Base-by-base conservation (phyloP, 2,888 invertebrate species). In the Brachylomia viminalis region DNA sequence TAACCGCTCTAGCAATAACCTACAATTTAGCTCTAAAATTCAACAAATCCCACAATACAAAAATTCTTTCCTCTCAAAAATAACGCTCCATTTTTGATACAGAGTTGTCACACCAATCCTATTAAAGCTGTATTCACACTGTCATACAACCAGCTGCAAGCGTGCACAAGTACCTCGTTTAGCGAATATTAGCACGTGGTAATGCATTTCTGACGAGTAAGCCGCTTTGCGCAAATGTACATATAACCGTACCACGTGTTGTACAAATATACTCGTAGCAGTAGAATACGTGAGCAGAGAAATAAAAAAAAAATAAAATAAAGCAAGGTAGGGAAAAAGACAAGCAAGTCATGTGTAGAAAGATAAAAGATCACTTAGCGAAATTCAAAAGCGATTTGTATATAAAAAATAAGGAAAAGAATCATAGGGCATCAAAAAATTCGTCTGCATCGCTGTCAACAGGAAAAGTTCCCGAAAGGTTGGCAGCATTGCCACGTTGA, bases 191-290 rank as follows among this genome's bases (percentile, higher is more conserved):
- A 86, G 69, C 86, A 65, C 62, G 72, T 74, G 62, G 79, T 87
- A 87, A 86, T 86, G 87, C 87, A 82, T 86, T 82, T 78, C 79
- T 86, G 78, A 87, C 85, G 85, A 86, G 85, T 87, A 75, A 75
- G 82, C 82, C 78, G 67, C 76, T 80, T 84, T 80, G 84, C 75
- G 38, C 65, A 72, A 84, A 81, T 75, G 68, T 85, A 72, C 7
- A 67, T 23, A 84, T 33, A 54, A 23, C 65, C 47, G 45, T 52
- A 27, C 42, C 65, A 33, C 59, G 58, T 79, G 64, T 83, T 69
- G 45, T 30, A 67, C 58, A 56, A 77, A 75, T 78, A 67, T 49
- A n/a, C n/a, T n/a, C n/a, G n/a, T n/a, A 33, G 67, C 56, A 33
- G 20, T 15, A 11, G 17, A 30, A 65, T 38, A 82, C 69, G 65